Evolutionary conservation across 2,797 vertebrate species (phyloP).

Genomic region (Poeciliopsis paucimaculata): DNA sequence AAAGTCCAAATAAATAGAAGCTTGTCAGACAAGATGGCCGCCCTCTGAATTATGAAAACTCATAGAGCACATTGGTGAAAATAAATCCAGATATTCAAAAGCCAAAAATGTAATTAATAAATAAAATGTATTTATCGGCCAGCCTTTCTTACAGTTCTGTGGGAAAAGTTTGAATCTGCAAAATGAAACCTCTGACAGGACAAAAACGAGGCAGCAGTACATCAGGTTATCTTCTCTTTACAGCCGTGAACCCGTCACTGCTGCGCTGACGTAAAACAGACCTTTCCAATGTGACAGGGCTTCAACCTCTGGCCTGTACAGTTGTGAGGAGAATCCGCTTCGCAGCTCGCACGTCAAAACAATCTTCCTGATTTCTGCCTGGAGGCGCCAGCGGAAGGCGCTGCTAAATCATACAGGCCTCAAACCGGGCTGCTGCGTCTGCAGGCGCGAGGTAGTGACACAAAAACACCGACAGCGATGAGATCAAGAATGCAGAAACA

Average conservation of each 20-base stretch:
- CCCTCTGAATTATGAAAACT: no score
- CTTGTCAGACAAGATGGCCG: no score
- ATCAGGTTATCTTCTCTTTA: background rate
- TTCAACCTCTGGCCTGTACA: constrained; percentile 16
- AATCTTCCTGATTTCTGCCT: constrained; percentile 54
- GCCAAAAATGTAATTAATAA: no score
- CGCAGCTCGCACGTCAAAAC: constrained; percentile 59
- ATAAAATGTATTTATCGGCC: no score
- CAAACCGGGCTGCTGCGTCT: constrained; percentile 8
- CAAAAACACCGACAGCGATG: constrained; percentile 58
- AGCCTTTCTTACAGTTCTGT: background rate
- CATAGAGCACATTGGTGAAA: no score
- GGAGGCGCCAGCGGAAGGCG: constrained; percentile 46
- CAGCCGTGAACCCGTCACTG: constrained; percentile 17
- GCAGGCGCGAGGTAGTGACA: constrained; percentile 33
- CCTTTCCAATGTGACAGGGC: constrained; percentile 14
- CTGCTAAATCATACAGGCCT: constrained; percentile 37
- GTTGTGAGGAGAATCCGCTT: constrained; percentile 34
- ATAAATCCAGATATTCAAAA: no score
- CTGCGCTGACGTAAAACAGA: constrained; percentile 2
- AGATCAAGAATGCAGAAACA: constrained; percentile 75
- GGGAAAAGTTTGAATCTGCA: background rate
- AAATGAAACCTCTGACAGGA: constrained; percentile 1
- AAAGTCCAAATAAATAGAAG: no score
- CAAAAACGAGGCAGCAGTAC: background rate